These are phyloP conservation scores for Aspidiotus destructor DNA, from an alignment of 2,888 invertebrate species.

Conservation along the genomic window DNA sequence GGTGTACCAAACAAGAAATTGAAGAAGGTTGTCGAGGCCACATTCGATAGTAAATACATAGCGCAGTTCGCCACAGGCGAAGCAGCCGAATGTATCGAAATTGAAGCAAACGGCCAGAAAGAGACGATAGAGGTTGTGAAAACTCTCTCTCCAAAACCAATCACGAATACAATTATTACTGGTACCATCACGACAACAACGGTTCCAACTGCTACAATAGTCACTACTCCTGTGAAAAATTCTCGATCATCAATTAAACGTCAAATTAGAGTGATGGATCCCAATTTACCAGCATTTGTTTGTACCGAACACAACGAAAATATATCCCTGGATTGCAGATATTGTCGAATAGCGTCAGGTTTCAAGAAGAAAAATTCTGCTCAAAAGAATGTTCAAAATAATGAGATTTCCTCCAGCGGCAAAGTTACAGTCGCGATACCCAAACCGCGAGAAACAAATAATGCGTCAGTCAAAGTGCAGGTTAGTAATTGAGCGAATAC, in stretches of 20 bases:
- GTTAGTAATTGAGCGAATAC: neutral
- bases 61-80: constrained; percentile 10
- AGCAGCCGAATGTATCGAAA: constrained; percentile 14
- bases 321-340: constrained; percentile 25
- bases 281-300: constrained; percentile 23
- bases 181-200: neutral
- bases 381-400: constrained; percentile 21
- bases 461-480: neutral
- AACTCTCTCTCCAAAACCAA: neutral
- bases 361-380: constrained; percentile 24
- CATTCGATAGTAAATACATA: constrained; percentile 11
- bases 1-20: constrained; percentile 17
- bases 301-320: constrained; percentile 28
- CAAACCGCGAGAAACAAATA: constrained; percentile 9
- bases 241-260: constrained; percentile 20
- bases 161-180: neutral
- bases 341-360: constrained; percentile 29
- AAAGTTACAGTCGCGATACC: constrained; percentile 29
- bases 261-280: constrained; percentile 27
- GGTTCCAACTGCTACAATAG: neutral
- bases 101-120: constrained; percentile 7
- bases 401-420: constrained; percentile 28
- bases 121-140: neutral
- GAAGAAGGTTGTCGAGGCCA: constrained; percentile 11
- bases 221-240: constrained; percentile 5